Base-by-base conservation (phyloP, 2,888 invertebrate genomes). In the Cinara cedri region DNA sequence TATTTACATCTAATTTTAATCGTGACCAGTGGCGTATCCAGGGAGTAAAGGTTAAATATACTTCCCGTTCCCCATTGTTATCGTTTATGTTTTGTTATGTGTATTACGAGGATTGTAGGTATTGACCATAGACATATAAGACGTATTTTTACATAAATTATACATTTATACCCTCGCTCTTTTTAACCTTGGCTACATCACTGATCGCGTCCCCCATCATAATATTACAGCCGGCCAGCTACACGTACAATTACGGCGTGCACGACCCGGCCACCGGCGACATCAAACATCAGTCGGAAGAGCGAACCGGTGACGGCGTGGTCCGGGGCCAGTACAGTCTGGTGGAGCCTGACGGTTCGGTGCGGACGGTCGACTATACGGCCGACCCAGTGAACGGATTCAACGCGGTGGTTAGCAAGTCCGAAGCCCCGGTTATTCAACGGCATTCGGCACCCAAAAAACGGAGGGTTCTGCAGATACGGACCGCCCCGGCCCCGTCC, bases 331-430 rank as follows among this genome's bases (percentile, higher is more conserved):
- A 81, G 54, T 82, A 82, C 74, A 81, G 82, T 21, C 46, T 82
- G 11, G 81, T 81, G 6, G 82, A 82, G 14, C 82, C 82, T 14
- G 82, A 82, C 24, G 82, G 82, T 2, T 74, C 72, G 0, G 63
- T 81, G 2, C 71, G 82, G 1, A 82, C 80, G 0, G 82, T 82
- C 13, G 81, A 80, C 46, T 82, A 82, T 21, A 82, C 81, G 34
- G 82, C 82, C 1, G 82, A 82, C 57, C 80, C 82, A n/a, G 63
- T 78, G 1, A 81, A 82, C 42, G 82, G 82, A 4, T 82, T 82
- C 63, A 82, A 82, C 16, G 82, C 82, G 21, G 81, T 80, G 13
- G 82, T 82, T 13, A 72, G 26, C 44, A 81, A 81, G 21, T 78
- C 76, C 34, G 76, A 49, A 1, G 34, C 34, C 3, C 3, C 34